These are phyloP conservation scores for Batillaria attramentaria DNA, from an alignment of 1,140 invertebrate genomes.

Conservation along the genomic window DNA sequence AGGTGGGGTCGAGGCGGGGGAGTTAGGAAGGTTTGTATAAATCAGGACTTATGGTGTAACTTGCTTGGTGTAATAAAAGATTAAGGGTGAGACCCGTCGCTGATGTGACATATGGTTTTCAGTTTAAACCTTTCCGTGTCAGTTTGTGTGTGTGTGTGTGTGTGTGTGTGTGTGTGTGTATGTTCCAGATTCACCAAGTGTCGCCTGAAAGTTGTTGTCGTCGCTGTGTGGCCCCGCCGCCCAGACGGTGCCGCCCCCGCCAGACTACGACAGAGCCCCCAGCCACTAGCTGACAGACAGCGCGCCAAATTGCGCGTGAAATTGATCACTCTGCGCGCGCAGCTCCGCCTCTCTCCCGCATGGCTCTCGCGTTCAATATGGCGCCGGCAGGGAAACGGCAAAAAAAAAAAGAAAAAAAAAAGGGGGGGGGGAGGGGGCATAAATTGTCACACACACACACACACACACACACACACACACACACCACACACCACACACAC, in stretches of 20 bases:
- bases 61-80: too few relatives aligned
- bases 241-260: too few relatives aligned
- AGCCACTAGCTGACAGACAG: not conserved
- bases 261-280: not conserved
- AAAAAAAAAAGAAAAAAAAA: too few relatives aligned
- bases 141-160: conserved; percentile 14
- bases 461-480: conserved; percentile 14
- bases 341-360: conserved; percentile 6
- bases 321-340: conserved; percentile 10
- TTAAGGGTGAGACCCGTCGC: too few relatives aligned
- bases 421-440: not conserved
- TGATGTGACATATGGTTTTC: not conserved
- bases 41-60: too few relatives aligned
- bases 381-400: not conserved
- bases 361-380: not conserved
- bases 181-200: not conserved
- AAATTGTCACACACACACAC: not conserved
- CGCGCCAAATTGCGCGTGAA: not conserved
- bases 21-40: too few relatives aligned
- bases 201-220: too few relatives aligned
- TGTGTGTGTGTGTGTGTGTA: conserved; percentile 15
- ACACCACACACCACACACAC: not conserved
- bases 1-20: too few relatives aligned
- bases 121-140: not conserved
- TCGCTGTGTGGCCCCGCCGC: too few relatives aligned